phyloP scores from a whole-genome alignment of 2,113 vertebrate species.

The Phasianus colchicus region DNA sequence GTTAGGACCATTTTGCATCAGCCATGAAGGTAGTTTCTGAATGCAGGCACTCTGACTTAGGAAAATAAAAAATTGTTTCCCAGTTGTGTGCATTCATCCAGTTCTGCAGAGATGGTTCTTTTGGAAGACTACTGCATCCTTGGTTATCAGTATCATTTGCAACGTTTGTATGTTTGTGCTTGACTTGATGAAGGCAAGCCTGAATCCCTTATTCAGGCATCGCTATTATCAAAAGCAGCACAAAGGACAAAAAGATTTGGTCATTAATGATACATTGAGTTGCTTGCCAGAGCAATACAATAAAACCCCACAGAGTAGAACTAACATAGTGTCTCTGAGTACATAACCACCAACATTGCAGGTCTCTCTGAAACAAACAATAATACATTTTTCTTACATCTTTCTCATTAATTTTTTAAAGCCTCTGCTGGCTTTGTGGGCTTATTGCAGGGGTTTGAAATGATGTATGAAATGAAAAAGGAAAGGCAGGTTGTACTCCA shows the following conservation, averaged over 20 bases:
- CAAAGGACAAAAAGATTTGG: not conserved
- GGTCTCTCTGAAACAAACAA: slow-evolving; percentile 31
- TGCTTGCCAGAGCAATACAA: not conserved
- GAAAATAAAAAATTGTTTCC: not conserved
- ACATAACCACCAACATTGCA: not conserved
- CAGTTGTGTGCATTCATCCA: not conserved
- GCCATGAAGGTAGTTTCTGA: not conserved
- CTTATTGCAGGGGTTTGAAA: slow-evolving; percentile 45
- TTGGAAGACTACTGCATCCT: not conserved
- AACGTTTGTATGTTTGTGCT: not conserved
- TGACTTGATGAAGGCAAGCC: not conserved
- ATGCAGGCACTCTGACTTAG: not conserved
- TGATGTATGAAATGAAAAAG: slow-evolving; percentile 57
- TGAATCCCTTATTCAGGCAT: not conserved
- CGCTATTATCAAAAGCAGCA: not conserved
- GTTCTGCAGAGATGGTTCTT: not conserved
- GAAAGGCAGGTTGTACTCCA: slow-evolving; percentile 27
- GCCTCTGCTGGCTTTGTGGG: slow-evolving; percentile 63
- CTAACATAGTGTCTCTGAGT: not conserved
- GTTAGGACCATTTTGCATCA: not conserved
- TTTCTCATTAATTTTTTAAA: slow-evolving; percentile 78
- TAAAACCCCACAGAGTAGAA: slow-evolving; percentile 46
- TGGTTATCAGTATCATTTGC: not conserved
- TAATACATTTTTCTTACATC: slow-evolving; percentile 30
- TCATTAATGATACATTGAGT: not conserved